phyloP scores from a whole-genome alignment of 2,797 vertebrate species.

The Tenualosa ilisha region DNA sequence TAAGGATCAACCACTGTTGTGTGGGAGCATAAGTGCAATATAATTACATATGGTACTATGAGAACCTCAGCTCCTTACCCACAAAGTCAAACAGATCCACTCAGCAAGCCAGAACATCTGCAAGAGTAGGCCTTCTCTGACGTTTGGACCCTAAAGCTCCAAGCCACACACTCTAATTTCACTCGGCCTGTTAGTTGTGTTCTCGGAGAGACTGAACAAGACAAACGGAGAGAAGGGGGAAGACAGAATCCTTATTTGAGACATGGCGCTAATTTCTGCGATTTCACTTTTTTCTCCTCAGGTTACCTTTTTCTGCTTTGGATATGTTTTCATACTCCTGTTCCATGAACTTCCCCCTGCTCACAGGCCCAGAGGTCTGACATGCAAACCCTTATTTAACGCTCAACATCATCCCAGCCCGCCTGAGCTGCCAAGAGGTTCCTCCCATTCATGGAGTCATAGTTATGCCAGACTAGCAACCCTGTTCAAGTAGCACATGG shows the following conservation, averaged over 20 bases:
- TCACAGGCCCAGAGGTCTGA: neutral
- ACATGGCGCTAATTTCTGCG: neutral
- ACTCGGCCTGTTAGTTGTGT: neutral
- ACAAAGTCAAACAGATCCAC: slow-evolving; percentile 39
- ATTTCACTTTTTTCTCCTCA: neutral
- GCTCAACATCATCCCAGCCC: neutral
- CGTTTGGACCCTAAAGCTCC: slow-evolving; percentile 3
- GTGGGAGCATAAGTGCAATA: slow-evolving; percentile 30
- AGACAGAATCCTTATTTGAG: neutral
- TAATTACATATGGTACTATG: slow-evolving; percentile 44
- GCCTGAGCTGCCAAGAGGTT: slow-evolving; percentile 3
- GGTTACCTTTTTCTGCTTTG: neutral
- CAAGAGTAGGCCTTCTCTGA: slow-evolving; percentile 37
- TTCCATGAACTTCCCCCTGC: neutral
- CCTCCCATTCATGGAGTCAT: neutral
- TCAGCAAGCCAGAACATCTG: slow-evolving; percentile 38
- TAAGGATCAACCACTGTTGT: slow-evolving; percentile 30
- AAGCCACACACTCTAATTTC: slow-evolving; percentile 39
- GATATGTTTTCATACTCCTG: neutral
- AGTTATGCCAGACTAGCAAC: neutral
- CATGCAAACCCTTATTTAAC: slow-evolving; percentile 7
- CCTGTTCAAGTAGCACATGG: neutral
- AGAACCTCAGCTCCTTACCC: slow-evolving; percentile 34
- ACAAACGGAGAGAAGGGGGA: neutral
- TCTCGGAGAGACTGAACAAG: neutral